phyloP scores from a whole-genome alignment of 2,888 invertebrate species.

The Neelides folsomi region DNA sequence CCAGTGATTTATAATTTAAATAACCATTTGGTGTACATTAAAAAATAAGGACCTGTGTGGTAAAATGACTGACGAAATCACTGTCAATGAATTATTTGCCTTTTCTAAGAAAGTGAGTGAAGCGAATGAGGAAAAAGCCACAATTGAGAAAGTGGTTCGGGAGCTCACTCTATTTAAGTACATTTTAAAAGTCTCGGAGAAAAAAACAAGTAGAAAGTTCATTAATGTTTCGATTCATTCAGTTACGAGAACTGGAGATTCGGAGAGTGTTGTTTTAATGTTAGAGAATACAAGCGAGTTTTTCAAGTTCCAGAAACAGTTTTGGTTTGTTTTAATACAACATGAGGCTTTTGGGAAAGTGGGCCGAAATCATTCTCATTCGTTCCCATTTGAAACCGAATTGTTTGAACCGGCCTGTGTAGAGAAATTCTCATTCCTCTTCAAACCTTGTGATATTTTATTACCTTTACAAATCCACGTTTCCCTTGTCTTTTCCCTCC shows the following conservation, averaged over 20 bases:
- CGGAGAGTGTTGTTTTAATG: neutral
- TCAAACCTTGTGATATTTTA: conserved; percentile 2
- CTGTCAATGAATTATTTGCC: conserved; percentile 14
- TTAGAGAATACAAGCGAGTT: neutral
- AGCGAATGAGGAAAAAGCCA: conserved; percentile 10
- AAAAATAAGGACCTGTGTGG: neutral
- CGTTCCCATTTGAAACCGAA: no score
- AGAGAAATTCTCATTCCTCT: conserved; percentile 13
- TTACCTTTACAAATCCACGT: conserved; percentile 7
- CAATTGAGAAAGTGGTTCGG: conserved; percentile 14
- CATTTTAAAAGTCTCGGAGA: conserved; percentile 8
- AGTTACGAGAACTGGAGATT: neutral
- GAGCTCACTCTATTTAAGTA: conserved; percentile 21
- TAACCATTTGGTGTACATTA: no score
- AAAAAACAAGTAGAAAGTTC: conserved; percentile 9
- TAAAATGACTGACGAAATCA: conserved; percentile 7
- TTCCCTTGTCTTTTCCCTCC: conserved; percentile 10
- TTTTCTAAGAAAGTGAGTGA: conserved; percentile 17
- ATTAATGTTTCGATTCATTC: conserved; percentile 11
- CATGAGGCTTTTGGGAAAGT: no score
- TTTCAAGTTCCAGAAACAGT: neutral
- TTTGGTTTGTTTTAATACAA: no score
- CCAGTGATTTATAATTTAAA: no score
- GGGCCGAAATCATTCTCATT: no score
- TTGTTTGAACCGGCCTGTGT: conserved; percentile 10